phyloP scores from a whole-genome alignment of 1,140 invertebrate species.

The Nasonia longicornis region DNA sequence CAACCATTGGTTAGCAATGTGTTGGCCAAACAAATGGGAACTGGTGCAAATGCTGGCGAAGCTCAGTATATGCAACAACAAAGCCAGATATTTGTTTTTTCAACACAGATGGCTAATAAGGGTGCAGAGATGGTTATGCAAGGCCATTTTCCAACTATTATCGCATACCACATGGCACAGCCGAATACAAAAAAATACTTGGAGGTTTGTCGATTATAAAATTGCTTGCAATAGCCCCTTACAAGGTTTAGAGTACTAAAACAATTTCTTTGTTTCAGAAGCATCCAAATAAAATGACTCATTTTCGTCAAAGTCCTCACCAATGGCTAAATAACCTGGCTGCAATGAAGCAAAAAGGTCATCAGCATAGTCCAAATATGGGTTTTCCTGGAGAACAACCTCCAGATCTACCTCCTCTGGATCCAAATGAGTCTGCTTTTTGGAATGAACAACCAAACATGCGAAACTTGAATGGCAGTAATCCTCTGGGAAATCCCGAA shows the following conservation, averaged over 20 bases:
- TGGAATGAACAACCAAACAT: conserved; percentile 68
- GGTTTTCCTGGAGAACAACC: conserved; percentile 66
- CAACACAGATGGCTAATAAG: conserved; percentile 92
- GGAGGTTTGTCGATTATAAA: conserved; percentile 74
- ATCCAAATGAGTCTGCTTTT: conserved; percentile 64
- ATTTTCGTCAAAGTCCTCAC: conserved; percentile 86
- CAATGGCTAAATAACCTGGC: conserved; percentile 85
- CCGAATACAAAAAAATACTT: conserved; percentile 95
- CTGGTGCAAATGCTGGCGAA: conserved; percentile 72
- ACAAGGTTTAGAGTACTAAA: not conserved
- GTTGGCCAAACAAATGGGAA: conserved; percentile 83
- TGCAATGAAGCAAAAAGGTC: conserved; percentile 79
- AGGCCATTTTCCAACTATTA: conserved; percentile 91
- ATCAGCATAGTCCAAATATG: conserved; percentile 64
- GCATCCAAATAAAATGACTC: conserved; percentile 89
- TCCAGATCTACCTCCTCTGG: conserved; percentile 66
- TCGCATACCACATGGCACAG: conserved; percentile 95
- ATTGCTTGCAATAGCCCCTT: conserved; percentile 5
- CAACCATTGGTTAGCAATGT: conserved; percentile 83
- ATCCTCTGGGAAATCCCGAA: conserved; percentile 66
- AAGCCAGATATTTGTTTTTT: conserved; percentile 98
- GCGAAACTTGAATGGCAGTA: conserved; percentile 65
- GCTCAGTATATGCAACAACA: conserved; percentile 94
- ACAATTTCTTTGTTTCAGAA: conserved; percentile 72
- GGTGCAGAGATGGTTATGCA: conserved; percentile 91